Percentiles rank a stretch among this genome's conserved stretches.
phyloP scores from a whole-genome alignment of 2,113 vertebrate genomes.

The Piprites chloris region DNA sequence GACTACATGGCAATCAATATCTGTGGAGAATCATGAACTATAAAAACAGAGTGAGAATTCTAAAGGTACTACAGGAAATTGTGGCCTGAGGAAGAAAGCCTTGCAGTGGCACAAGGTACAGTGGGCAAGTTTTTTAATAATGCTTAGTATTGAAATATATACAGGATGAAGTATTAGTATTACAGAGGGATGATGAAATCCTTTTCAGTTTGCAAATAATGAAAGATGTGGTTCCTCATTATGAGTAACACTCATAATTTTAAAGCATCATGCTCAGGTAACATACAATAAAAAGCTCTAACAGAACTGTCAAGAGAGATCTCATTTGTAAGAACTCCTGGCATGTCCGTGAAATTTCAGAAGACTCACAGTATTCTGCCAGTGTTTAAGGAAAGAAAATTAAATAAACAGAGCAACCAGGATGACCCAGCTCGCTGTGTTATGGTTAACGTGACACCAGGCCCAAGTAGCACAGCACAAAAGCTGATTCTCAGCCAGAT shows the following conservation, averaged over 20 bases:
- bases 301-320: neutral
- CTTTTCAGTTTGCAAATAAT: neutral
- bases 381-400: conserved; percentile 21
- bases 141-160: neutral
- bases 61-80: neutral
- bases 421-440: conserved; percentile 25
- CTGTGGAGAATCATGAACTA: neutral
- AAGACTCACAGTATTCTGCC: neutral
- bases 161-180: neutral
- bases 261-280: neutral
- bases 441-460: conserved; percentile 15
- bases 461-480: neutral
- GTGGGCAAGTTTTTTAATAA: neutral
- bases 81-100: neutral
- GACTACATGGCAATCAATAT: neutral
- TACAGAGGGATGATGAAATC: neutral
- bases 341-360: neutral
- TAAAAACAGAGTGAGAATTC: neutral
- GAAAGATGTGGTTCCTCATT: neutral
- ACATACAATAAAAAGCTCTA: neutral
- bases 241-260: neutral
- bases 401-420: conserved; percentile 9
- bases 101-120: neutral
- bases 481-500: neutral
- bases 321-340: neutral